Conservation (phyloP, 2,888 invertebrate species). For the Eristalis arbustorum region DNA sequence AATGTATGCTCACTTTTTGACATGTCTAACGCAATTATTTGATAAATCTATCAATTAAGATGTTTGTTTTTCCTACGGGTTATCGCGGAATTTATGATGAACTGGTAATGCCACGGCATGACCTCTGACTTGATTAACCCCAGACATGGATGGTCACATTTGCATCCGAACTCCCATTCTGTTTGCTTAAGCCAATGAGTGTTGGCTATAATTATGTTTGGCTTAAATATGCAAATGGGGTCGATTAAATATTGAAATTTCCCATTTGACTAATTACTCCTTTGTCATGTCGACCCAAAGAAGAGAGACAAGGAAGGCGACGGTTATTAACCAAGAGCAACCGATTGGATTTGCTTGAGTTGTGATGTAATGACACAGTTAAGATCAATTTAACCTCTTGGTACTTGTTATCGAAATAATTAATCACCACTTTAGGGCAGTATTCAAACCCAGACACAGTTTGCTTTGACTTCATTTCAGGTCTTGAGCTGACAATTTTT, state of each 20-base stretch:
- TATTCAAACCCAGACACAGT: no score
- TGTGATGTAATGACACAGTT: neutral
- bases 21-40: neutral
- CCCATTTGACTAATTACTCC: conserved; percentile 6
- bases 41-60: neutral
- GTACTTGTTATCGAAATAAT: no score
- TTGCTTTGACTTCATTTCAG: no score
- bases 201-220: neutral
- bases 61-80: neutral
- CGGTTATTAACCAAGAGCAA: neutral
- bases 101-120: neutral
- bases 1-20: neutral
- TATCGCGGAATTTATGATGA: neutral
- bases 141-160: neutral
- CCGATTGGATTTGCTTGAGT: neutral
- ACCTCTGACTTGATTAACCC: neutral
- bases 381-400: neutral
- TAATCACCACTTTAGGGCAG: no score
- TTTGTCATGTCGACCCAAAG: conserved; percentile 7
- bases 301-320: neutral
- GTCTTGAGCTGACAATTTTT: no score
- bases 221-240: conserved; percentile 10
- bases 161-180: neutral
- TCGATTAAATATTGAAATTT: conserved; percentile 16
- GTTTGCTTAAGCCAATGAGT: neutral